Evolutionary conservation across 2,113 vertebrate species (phyloP), one percentile per base, ranked within the genome.

Genomic region (Parotia lawesii): DNA sequence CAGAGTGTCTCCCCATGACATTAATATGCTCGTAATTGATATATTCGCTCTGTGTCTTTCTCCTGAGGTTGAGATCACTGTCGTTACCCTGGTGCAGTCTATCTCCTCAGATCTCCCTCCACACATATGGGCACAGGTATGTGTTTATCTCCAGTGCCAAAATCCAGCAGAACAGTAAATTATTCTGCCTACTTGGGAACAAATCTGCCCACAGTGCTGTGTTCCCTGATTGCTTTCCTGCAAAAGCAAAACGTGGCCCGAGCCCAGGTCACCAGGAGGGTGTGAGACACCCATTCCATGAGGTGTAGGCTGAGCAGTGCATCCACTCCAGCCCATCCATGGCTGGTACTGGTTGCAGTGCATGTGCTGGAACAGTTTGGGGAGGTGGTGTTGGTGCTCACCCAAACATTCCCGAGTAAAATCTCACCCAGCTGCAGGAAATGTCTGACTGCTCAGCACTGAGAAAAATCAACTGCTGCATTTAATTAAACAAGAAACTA

Each of bases 1-100:
- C 62, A 25, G 71, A 87, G 91, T 64, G 89, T 62, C 93, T 95
- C 85, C 82, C 90, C 71, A 37, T 27, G 91, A 85, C 85, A 77
- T 82, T 87, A 95, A 82, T 85, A 48, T 7, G 71, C 85, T 83
- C 1, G 10, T 90, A 78, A 95, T 83, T 94, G 89, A 85, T 91
- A 44, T 8, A 54, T 79, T 76, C 1, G 1, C 47, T 40, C 50
- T 4, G 29, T 44, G 58, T 42, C 81, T 60, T 33, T 12, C 92
- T 92, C 75, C 9, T 4, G 73, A 67, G 85, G 74, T 8, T 27
- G 85, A 33, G 73, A 70, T 64, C 56, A 8, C 40, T 45, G 78
- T 5, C 11, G 2, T 45, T 15, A 2, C 28, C 25, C 51, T 15
- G 73, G 2, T 7, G 40, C 78, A 58, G 65, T 15, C 44, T 27